Evolutionary conservation across 2,797 vertebrate genomes (phyloP).

Genomic region (Coregonus suidteri): DNA sequence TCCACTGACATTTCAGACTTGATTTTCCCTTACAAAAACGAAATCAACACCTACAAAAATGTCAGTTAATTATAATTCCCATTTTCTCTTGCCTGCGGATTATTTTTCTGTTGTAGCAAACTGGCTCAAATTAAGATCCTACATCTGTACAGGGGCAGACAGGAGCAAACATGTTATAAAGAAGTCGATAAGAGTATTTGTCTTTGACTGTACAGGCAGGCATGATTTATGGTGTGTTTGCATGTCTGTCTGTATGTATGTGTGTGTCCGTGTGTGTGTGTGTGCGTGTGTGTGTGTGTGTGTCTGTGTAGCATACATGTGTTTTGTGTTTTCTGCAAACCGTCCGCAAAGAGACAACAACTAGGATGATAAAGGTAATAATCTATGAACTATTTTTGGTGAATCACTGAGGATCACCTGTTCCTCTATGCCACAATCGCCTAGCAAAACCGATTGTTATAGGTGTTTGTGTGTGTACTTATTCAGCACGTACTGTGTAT

Average conservation of each 20-base stretch:
- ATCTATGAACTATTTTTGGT: too few species aligned
- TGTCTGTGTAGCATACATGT: neutral
- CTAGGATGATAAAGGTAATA: neutral
- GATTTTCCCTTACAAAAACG: too few species aligned
- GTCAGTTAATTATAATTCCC: too few species aligned
- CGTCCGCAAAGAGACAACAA: neutral
- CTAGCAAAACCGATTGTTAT: neutral
- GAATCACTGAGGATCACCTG: too few species aligned
- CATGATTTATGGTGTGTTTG: neutral
- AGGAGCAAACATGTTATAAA: conserved; percentile 1
- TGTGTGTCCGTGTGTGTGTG: neutral
- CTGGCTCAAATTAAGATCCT: too few species aligned
- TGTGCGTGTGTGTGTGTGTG: neutral
- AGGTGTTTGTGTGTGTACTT: neutral
- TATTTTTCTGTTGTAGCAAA: too few species aligned
- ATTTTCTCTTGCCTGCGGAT: too few species aligned
- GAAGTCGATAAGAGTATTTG: too few species aligned
- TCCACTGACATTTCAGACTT: too few species aligned
- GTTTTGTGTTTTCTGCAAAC: neutral
- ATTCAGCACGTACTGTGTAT: conserved; percentile 1
- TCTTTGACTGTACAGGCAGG: neutral
- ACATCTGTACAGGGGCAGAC: neutral
- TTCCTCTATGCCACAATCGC: too few species aligned
- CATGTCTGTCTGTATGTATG: conserved; percentile 2
- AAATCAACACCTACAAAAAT: too few species aligned